Percentiles rank a stretch among this genome's conserved stretches.
Conservation (phyloP, 2,888 invertebrate species). For the Merodon equestris region DNA sequence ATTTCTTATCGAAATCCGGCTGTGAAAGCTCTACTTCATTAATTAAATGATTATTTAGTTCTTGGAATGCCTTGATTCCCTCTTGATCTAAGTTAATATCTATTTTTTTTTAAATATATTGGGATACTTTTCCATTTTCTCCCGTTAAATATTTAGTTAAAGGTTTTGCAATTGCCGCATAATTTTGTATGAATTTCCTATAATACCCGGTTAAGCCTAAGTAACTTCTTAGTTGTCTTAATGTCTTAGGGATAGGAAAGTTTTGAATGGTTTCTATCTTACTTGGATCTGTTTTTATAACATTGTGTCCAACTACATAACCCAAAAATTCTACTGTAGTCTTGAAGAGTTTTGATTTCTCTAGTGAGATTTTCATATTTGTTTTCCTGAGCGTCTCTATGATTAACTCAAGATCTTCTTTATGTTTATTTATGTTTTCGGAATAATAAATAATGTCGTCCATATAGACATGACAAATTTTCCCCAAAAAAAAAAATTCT, state of each 20-base stretch:
- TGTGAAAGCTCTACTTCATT: constrained; percentile 17
- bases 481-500: constrained; percentile 7
- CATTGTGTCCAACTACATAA: constrained; percentile 34
- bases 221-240: constrained; percentile 65
- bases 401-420: not conserved
- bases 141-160: constrained; percentile 57
- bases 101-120: constrained; percentile 64
- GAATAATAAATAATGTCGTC: constrained; percentile 69
- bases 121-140: constrained; percentile 58
- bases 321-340: constrained; percentile 64
- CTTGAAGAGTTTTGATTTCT: constrained; percentile 66
- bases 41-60: constrained; percentile 31
- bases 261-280: constrained; percentile 62
- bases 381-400: constrained; percentile 39
- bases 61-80: constrained; percentile 30
- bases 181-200: constrained; percentile 37
- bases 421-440: constrained; percentile 11
- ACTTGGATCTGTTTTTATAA: constrained; percentile 55
- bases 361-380: constrained; percentile 69
- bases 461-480: constrained; percentile 60
- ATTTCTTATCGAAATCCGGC: constrained; percentile 6
- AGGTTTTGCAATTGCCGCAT: constrained; percentile 61
- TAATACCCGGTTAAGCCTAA: constrained; percentile 48
- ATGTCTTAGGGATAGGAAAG: constrained; percentile 56
- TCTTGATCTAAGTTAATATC: constrained; percentile 52